Percentiles rank a stretch among this genome's conserved stretches.
Conservation (phyloP, 2,888 invertebrate genomes). For the Teleogryllus oceanicus region DNA sequence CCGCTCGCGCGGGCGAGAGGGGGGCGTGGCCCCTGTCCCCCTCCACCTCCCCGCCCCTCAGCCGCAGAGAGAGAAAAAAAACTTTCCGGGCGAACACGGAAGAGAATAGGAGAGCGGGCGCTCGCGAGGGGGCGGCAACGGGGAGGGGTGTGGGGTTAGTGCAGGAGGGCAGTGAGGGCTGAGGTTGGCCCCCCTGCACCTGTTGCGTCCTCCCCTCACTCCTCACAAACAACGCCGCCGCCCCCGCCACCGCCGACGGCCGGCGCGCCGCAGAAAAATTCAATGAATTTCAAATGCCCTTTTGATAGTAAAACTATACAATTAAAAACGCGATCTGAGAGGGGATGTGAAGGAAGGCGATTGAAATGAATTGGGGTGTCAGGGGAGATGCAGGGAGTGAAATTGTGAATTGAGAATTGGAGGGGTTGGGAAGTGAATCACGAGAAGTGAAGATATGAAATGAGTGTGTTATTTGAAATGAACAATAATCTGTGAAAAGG, state of each 20-base stretch:
- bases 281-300: conserved; percentile 37
- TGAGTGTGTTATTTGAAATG: no score
- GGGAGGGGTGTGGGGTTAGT: background rate
- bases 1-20: background rate
- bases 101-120: background rate
- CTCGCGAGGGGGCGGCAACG: background rate
- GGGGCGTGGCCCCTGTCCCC: background rate
- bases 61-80: background rate
- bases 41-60: background rate
- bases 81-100: background rate
- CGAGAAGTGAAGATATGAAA: no score
- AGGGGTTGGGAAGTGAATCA: no score
- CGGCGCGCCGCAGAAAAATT: conserved; percentile 33
- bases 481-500: no score
- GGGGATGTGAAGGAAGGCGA: background rate
- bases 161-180: background rate
- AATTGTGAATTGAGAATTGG: no score
- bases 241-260: background rate
- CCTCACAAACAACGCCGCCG: background rate
- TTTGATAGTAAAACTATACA: conserved; percentile 30
- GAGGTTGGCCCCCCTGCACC: conserved; percentile 2
- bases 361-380: no score
- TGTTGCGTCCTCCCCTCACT: background rate
- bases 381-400: no score
- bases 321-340: background rate